Conservation (phyloP, 2,113 vertebrate genomes). For the Arothron firmamentum region DNA sequence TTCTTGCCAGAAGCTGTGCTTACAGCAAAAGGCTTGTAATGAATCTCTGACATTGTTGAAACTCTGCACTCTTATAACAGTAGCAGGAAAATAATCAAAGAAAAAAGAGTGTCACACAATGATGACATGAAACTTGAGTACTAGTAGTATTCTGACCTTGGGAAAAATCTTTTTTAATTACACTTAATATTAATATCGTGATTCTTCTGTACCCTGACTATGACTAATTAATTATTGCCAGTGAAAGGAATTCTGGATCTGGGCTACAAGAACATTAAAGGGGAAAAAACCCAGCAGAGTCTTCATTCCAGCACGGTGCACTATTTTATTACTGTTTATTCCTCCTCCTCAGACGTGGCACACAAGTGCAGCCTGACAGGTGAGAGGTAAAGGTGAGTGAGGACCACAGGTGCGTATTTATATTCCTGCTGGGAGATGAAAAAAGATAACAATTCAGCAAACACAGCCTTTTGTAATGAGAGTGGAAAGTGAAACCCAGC, state of each 20-base stretch:
- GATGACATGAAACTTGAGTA: no score
- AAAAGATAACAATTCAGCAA: conserved; percentile 59
- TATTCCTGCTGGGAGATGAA: conserved; percentile 46
- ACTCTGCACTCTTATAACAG: background rate
- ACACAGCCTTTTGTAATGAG: conserved; percentile 46
- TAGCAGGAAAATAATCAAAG: no score
- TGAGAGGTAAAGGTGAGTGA: conserved; percentile 23
- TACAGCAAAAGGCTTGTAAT: conserved; percentile 12
- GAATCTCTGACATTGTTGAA: conserved; percentile 1
- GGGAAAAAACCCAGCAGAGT: no score
- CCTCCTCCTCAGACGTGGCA: conserved; percentile 4
- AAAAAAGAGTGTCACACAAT: no score
- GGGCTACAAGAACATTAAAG: no score
- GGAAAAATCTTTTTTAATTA: no score
- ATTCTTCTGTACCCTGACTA: no score
- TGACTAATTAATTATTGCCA: no score
- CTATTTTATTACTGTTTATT: background rate
- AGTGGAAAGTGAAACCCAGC: conserved; percentile 57
- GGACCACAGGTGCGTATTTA: conserved; percentile 45
- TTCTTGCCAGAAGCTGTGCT: conserved; percentile 19
- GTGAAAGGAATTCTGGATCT: no score
- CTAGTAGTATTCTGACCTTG: no score
- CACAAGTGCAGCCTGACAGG: conserved; percentile 17
- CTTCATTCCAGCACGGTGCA: no score
- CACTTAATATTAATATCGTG: no score